Base-by-base conservation (phyloP, 2,888 invertebrate genomes). In the Lithophane socia region DNA sequence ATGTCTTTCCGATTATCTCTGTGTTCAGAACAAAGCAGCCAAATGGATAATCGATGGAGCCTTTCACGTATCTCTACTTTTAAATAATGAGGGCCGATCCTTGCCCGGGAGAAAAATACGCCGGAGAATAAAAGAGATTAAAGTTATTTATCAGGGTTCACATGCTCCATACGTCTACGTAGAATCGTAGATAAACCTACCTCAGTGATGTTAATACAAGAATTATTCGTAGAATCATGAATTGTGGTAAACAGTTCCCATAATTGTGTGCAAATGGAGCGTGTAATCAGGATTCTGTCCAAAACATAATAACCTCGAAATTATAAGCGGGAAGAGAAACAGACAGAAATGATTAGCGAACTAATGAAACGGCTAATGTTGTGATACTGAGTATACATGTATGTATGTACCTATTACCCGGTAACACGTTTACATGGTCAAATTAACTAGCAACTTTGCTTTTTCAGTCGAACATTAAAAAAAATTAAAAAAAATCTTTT, bases 1-100 rank as follows among this genome's bases (percentile, higher is more conserved):
- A 80, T 81, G 80, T 82, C 75, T 84, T 87, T 74, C 80, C 85
- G 85, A 87, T 91, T 91, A 91, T 91, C 77, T 77, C 77, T 77
- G 60, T 85, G 84, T 84, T 81, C 84, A 84, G 89, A 87, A 90
- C 88, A 91, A 91, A 91, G 90, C 86, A 85, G 84, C 64, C 84
- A 90, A 92, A 93, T 92, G 91, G 91, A 91, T 93, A 94, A 93
- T 94, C 94, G 90, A 94, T 93, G 88, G 83, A 89, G 86, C 87
- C 83, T 88, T 88, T 87, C 90, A 89, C 90, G 88, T 92, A 92
- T 90, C 89, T 89, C 84, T 90, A 89, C 88, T 90, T 91, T 90
- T 90, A 91, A 93, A 92, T 91, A 92, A 91, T 88, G 90, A 88
- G 86, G 83, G 85, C 80, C 71, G 78, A 86, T 82, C 73, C 75